These are phyloP conservation scores for Myiotriccus ornatus DNA, from an alignment of 2,797 vertebrate genomes.

Conservation along the genomic window DNA sequence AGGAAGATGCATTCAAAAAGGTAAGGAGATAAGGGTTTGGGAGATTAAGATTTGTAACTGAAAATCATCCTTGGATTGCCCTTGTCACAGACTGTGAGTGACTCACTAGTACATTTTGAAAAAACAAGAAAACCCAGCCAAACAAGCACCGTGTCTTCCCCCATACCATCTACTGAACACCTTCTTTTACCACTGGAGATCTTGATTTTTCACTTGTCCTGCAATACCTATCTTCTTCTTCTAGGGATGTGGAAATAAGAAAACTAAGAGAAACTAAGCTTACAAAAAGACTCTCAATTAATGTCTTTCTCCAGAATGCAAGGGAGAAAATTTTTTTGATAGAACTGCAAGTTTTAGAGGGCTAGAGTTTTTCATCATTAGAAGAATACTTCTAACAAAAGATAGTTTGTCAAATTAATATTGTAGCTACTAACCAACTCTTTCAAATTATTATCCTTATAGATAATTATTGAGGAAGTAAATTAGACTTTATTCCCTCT, in stretches of 20 bases:
- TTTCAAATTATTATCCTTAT: background rate
- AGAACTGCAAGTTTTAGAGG: background rate
- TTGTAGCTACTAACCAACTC: background rate
- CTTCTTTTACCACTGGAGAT: background rate
- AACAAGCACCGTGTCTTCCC: rapidly evolving
- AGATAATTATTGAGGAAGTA: background rate
- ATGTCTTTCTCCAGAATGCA: background rate
- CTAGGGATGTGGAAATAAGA: background rate
- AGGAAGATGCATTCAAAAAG: background rate
- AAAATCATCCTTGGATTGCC: background rate
- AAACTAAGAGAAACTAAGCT: too few species aligned
- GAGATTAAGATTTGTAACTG: background rate
- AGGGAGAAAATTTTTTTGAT: background rate
- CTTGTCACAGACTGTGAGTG: background rate
- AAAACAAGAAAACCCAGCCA: background rate
- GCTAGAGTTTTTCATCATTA: background rate
- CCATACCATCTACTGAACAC: background rate
- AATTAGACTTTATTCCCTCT: background rate
- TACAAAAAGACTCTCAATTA: background rate
- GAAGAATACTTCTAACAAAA: background rate
- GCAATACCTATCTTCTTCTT: background rate
- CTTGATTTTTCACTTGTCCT: background rate
- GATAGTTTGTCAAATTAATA: background rate
- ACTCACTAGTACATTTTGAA: background rate
- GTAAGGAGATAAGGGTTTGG: background rate